Evolutionary conservation across 1,140 invertebrate genomes (phyloP).

Genomic region (Proales similis): DNA sequence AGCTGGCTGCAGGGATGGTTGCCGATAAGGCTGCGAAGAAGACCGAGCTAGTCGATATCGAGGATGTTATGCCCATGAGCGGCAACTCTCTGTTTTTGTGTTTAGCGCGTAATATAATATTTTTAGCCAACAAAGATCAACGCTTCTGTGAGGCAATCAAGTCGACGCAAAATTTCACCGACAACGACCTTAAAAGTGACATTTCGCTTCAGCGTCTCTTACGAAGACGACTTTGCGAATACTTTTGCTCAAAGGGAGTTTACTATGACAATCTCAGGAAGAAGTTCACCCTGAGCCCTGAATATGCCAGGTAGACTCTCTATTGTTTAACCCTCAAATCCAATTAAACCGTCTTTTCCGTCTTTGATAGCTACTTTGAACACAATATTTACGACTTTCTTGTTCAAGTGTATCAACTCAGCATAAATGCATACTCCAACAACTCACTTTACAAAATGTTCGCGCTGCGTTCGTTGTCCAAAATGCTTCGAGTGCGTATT

Average conservation of each 20-base stretch:
- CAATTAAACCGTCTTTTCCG: too few relatives aligned
- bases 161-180: not conserved
- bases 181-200: slow-evolving; percentile 18
- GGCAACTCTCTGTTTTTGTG: slow-evolving; percentile 24
- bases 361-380: slow-evolving; percentile 15
- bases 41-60: slow-evolving; percentile 31
- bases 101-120: slow-evolving; percentile 16
- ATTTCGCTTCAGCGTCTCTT: slow-evolving; percentile 4
- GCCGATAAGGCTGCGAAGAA: slow-evolving; percentile 10
- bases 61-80: slow-evolving; percentile 24
- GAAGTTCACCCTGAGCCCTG: not conserved
- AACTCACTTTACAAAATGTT: slow-evolving; percentile 34
- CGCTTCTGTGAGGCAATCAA: slow-evolving; percentile 7
- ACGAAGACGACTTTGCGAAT: slow-evolving; percentile 16
- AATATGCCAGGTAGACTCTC: too few relatives aligned
- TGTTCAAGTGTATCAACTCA: slow-evolving; percentile 34
- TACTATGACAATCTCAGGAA: slow-evolving; percentile 16
- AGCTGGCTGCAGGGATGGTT: too few relatives aligned
- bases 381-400: slow-evolving; percentile 34
- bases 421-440: slow-evolving; percentile 32
- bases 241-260: slow-evolving; percentile 5
- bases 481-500: slow-evolving; percentile 26
- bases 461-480: not conserved
- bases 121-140: slow-evolving; percentile 8
- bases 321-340: too few relatives aligned